phyloP scores from a whole-genome alignment of 1,140 invertebrate species.

The Phymorhynchus buccinoides region DNA sequence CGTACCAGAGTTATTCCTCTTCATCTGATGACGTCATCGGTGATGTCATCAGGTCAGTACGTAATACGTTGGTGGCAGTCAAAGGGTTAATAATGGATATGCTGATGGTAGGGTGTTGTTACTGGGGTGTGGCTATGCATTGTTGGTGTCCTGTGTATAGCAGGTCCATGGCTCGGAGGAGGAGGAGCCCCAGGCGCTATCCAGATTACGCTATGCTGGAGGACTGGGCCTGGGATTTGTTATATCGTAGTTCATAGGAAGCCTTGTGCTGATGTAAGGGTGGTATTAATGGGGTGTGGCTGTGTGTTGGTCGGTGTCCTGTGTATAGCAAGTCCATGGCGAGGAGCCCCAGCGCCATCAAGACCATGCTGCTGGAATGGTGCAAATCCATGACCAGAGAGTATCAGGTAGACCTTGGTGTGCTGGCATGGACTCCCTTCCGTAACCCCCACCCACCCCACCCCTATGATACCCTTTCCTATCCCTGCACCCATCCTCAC shows the following conservation, averaged over 20 bases:
- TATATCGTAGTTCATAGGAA: too few species aligned
- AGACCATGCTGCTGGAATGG: slow-evolving; percentile 96
- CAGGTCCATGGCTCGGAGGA: slow-evolving; percentile 76
- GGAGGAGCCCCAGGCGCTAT: slow-evolving; percentile 92
- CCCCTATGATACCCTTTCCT: not conserved
- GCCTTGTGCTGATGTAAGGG: too few species aligned
- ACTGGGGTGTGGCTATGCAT: not conserved
- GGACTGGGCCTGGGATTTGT: too few species aligned
- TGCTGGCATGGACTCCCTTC: not conserved
- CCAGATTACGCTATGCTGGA: slow-evolving; percentile 96
- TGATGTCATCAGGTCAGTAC: too few species aligned
- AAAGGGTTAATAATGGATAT: too few species aligned
- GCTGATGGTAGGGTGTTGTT: not conserved
- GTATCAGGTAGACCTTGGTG: slow-evolving; percentile 80
- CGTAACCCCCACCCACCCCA: not conserved
- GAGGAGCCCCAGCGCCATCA: slow-evolving; percentile 90
- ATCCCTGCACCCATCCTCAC: not conserved
- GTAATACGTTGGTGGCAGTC: too few species aligned
- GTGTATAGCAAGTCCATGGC: slow-evolving; percentile 45
- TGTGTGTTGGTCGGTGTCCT: not conserved
- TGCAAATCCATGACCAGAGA: slow-evolving; percentile 95
- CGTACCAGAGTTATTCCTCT: too few species aligned
- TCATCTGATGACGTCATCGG: too few species aligned
- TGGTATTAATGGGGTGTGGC: not conserved
- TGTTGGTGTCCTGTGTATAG: not conserved